Evolutionary conservation across 1,140 invertebrate genomes (phyloP).

Genomic region (Tyrophagus putrescentiae): DNA sequence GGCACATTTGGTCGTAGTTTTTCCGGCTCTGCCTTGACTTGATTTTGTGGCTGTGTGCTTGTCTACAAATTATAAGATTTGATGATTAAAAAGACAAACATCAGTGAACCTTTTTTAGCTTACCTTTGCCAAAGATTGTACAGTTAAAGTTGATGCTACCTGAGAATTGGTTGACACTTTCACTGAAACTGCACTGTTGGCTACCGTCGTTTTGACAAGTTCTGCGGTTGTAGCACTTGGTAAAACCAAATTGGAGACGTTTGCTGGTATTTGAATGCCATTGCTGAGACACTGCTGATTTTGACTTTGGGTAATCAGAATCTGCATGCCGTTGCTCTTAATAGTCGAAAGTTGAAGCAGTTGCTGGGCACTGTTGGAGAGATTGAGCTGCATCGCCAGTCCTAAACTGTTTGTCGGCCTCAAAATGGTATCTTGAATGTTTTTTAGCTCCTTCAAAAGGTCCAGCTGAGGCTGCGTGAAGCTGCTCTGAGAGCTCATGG

Average conservation of each 20-base stretch:
- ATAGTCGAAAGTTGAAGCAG: no score
- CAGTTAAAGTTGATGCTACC: not conserved
- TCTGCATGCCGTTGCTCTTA: no score
- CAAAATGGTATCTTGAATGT: constrained; percentile 14
- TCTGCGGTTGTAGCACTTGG: not conserved
- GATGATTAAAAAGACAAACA: not conserved
- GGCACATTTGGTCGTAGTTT: constrained; percentile 11
- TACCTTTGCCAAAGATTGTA: not conserved
- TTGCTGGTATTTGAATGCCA: no score
- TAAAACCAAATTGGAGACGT: no score
- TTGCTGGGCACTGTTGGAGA: no score
- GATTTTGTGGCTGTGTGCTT: not conserved
- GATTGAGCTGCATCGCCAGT: no score
- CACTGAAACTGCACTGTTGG: constrained; percentile 16
- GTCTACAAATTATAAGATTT: not conserved
- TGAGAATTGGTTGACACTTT: constrained; percentile 4
- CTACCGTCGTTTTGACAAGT: constrained; percentile 8
- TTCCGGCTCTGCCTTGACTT: not conserved
- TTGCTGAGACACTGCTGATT: no score
- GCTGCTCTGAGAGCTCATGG: not conserved
- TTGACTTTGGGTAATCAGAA: no score
- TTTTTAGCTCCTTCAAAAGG: constrained; percentile 14
- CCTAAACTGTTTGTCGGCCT: no score
- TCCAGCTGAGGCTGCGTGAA: constrained; percentile 6
- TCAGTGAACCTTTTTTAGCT: not conserved